Base-by-base conservation (phyloP, 2,113 vertebrate genomes). In the Paramormyrops kingsleyae region DNA sequence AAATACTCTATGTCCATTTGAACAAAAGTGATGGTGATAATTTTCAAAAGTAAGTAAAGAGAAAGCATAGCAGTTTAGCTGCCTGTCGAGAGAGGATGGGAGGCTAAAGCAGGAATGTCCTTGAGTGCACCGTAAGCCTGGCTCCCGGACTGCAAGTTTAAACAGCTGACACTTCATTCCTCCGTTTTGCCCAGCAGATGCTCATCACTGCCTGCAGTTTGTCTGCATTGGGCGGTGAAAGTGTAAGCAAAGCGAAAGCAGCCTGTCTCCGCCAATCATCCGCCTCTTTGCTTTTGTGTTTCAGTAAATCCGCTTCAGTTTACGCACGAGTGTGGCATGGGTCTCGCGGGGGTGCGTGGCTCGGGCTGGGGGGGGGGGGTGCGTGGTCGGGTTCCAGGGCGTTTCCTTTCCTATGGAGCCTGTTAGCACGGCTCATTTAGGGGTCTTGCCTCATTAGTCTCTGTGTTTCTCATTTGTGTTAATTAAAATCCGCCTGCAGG, bases 371-470 rank as follows among this genome's bases (percentile, higher is more conserved):
- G 39, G 77, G 6, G 5, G 39, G 17, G 5, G 1, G 83, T 44
- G 52, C 49, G 47, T 66, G 1, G 56, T 7, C 1, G 89, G 91
- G 91, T 74, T 88, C 62, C 35, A 89, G 87, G 83, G 77, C 87
- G 89, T 91, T 91, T 91, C 89, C 89, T 90, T 74, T 42, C 77
- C 89, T 90, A 92, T 87, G 89, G 87, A 90, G 27, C 86, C 47
- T 3, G 39, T 42, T 44, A 53, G 90, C 44, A 74, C 88, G 13
- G 5, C 31, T 88, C 90, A 90, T 90, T 90, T 88, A 88, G 50
- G 27, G 62, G 70, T 39, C 17, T 59, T 59, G 89, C 86, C 62
- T 90, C 70, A 90, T 90, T 90, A 44, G 50, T 74, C 49, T 19
- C 87, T n/a, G 70, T 56, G 47, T 80, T 88, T 83, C 74, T 88